phyloP scores from a whole-genome alignment of 2,888 invertebrate species.

The Cordilura impudica region DNA sequence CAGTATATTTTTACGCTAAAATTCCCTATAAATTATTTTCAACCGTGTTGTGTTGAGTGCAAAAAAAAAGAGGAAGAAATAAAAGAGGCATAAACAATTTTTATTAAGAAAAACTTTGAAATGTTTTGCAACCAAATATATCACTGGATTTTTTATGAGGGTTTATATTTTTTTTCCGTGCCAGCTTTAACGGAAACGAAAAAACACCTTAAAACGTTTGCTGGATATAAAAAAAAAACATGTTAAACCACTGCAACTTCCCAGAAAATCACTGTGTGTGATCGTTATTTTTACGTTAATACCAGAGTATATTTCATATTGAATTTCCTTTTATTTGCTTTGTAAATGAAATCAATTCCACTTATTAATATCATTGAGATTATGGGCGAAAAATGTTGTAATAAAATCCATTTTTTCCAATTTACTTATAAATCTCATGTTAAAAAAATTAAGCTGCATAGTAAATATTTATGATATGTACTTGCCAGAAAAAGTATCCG shows the following conservation, averaged over 20 bases:
- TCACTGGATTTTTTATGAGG: background rate
- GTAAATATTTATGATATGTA: no score
- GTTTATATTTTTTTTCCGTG: background rate
- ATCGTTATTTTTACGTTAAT: no score
- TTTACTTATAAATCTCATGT: no score
- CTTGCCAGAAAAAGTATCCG: no score
- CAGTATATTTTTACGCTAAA: constrained; percentile 54
- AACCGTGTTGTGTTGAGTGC: constrained; percentile 36
- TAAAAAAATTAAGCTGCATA: no score
- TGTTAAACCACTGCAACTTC: background rate
- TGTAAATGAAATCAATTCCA: no score
- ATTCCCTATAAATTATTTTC: constrained; percentile 51
- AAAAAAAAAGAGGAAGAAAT: background rate
- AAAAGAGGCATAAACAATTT: constrained; percentile 19
- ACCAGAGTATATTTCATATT: no score
- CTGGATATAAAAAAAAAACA: background rate
- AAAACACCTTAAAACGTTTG: background rate
- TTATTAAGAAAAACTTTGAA: constrained; percentile 2
- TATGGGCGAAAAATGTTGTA: no score
- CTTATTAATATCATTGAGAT: no score
- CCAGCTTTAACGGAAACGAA: background rate
- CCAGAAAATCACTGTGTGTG: no score
- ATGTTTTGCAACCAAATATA: constrained; percentile 21
- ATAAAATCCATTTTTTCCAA: no score
- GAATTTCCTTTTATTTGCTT: no score